phyloP scores from a whole-genome alignment of 1,140 invertebrate species.

The Camponotus vicinus region DNA sequence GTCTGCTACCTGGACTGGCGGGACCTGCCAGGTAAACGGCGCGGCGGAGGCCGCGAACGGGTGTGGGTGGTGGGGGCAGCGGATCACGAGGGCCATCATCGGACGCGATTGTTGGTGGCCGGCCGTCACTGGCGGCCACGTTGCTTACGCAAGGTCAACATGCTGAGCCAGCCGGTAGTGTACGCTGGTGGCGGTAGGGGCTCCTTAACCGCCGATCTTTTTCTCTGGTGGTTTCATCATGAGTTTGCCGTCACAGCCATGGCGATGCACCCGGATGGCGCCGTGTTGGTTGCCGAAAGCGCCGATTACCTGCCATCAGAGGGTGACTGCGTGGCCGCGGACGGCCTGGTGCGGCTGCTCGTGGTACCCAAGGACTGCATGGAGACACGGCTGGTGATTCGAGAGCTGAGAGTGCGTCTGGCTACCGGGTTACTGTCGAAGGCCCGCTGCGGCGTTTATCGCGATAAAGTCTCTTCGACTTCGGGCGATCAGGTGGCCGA shows the following conservation, averaged over 20 bases:
- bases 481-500: constrained; percentile 46
- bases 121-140: constrained; percentile 86
- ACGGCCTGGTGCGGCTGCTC: constrained; percentile 83
- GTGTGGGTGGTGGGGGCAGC: constrained; percentile 86
- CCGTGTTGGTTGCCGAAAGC: constrained; percentile 83
- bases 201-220: constrained; percentile 84
- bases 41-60: constrained; percentile 33
- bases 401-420: constrained; percentile 83
- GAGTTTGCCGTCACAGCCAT: constrained; percentile 86
- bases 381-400: constrained; percentile 80
- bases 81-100: constrained; percentile 85
- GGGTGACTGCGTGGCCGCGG: constrained; percentile 81
- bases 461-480: neutral
- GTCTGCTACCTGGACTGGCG: constrained; percentile 85
- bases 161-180: constrained; percentile 87
- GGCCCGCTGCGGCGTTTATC: constrained; percentile 66
- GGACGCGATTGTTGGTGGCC: constrained; percentile 85
- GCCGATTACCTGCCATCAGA: constrained; percentile 82
- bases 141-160: constrained; percentile 86
- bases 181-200: constrained; percentile 87
- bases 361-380: constrained; percentile 78
- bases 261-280: constrained; percentile 85
- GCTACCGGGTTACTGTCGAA: constrained; percentile 82
- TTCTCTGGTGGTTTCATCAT: constrained; percentile 87
- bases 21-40: constrained; percentile 83